Evolutionary conservation across 1,140 invertebrate species (phyloP), one percentile per base, ranked within the genome.

Genomic region (Drosophila kohkoa): DNA sequence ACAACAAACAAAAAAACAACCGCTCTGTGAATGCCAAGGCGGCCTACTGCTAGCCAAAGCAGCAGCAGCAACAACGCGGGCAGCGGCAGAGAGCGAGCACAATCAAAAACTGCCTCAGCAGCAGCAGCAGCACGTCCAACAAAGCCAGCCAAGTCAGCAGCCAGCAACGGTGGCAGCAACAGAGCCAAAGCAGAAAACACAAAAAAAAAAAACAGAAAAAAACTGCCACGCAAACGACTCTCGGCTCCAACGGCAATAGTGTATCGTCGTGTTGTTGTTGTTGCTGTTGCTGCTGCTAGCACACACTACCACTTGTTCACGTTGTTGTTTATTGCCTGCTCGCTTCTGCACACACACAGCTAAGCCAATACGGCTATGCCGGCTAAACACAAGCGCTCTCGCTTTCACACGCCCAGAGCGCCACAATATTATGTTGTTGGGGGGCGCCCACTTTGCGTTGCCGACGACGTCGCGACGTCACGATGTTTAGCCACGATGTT

Each of bases 201-300:
- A 20, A 20, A 20, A 48, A 52, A 69, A 79, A 63, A 63, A 30
- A 57, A 45, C 8, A 54, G 62, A 49, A 71, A 76, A 65, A 81
- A 81, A 81, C 55, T 81, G 79, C 79, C 79, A 81, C 79, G 79
- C 79, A 81, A 75, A 76, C 67, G 73, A 70, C 75, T 75, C 59
- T 74, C 65, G 73, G 52, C 71, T 75, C 75, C 75, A 77, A 75
- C 55, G 46, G 63, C 43, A 67, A 55, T 55, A 73, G 69, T 73
- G 63, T 58, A 25, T 49, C n/a, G 49, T 49, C 11, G 15, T 55
- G 15, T 15, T 63, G 57, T 25, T 51, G 52, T 48, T 67, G 35
- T 25, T 58, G 46, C 38, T 45, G 54, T 41, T 67, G 35, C 11
- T 51, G 55, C 48, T 45, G 54, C 16, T 59, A 51, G 38, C 41